These are phyloP conservation scores for Drosophila fuyamai DNA, from an alignment of 1,140 invertebrate genomes.

Conservation along the genomic window DNA sequence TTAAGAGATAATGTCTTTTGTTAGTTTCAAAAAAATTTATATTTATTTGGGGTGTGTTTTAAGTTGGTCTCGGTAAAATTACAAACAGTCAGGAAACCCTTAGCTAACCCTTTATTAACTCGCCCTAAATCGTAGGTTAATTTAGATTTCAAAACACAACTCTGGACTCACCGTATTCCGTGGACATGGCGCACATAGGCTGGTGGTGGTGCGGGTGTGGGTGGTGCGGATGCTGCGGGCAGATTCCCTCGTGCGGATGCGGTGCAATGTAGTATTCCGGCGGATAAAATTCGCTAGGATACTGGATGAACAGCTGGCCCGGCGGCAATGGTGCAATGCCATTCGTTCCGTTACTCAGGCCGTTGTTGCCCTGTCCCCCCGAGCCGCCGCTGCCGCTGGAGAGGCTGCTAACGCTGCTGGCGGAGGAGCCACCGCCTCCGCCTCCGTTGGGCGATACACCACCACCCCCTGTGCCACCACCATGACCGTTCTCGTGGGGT, in stretches of 20 bases:
- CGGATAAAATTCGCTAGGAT: constrained; percentile 81
- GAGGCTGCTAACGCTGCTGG: constrained; percentile 71
- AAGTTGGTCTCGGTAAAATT: no score
- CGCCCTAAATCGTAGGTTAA: neutral
- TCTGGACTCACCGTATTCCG: constrained; percentile 79
- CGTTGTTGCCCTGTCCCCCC: constrained; percentile 32
- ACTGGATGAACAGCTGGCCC: constrained; percentile 77
- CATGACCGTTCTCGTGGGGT: constrained; percentile 67
- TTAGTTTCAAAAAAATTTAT: no score
- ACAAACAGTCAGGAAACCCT: no score
- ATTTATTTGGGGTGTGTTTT: no score
- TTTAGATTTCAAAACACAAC: neutral
- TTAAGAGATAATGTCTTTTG: no score
- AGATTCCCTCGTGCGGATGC: constrained; percentile 81
- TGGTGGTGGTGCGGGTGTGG: constrained; percentile 76
- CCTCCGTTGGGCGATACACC: constrained; percentile 60
- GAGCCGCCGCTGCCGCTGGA: constrained; percentile 60
- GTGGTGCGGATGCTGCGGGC: constrained; percentile 82
- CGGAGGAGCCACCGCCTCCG: constrained; percentile 59
- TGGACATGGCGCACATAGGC: constrained; percentile 81
- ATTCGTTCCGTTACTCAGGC: constrained; percentile 55
- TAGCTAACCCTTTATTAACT: neutral
- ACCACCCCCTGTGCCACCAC: constrained; percentile 39
- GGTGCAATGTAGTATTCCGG: constrained; percentile 81
- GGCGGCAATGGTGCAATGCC: constrained; percentile 65